Base-by-base conservation (phyloP, 2,797 vertebrate genomes). In the Petrocephalus sullivani region DNA sequence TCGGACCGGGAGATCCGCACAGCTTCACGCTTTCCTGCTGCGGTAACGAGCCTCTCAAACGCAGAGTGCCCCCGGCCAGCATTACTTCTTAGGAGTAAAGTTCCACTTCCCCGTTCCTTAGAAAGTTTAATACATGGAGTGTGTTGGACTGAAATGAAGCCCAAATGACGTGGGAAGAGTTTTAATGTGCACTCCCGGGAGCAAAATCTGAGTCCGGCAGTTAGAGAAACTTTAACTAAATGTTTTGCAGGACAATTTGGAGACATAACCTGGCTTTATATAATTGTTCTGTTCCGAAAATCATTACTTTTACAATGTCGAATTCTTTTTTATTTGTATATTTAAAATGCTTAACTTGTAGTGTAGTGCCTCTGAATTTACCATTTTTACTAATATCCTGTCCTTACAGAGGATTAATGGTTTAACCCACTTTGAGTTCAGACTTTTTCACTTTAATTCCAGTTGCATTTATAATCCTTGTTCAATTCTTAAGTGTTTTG, bases 271-370 rank as follows among this genome's bases (percentile, higher is more conserved):
- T 90, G 89, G 89, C 88, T 60, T 87, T 83, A 64, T 91, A 88
- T 91, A 90, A 92, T 92, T 92, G 92, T 90, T 92, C 92, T 91
- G 92, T 93, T 92, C 93, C 92, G 91, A 92, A 93, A 93, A 90
- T 91, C 90, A 92, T 93, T 92, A 93, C 89, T 92, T 93, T 93
- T 92, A 93, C 85, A 86, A 91, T 88, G 90, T 91, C 87, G 88
- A 91, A 91, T 92, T 92, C 90, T 91, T 90, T 84, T 85, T 89
- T 91, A 92, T 91, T 91, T 91, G 81, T 83, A 89, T 91, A 91
- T 91, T 91, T 93, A 90, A 92, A 89, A 88, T 46, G 87, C 89
- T 89, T 85, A 90, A 91, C 90, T 88, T 86, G 57, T 81, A 87
- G 87, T 75, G 78, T 89, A 87, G 54, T 90, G 87, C 60, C 51